Evolutionary conservation across 2,113 vertebrate species (phyloP).

Genomic region (Nycticryphes semicollaris): DNA sequence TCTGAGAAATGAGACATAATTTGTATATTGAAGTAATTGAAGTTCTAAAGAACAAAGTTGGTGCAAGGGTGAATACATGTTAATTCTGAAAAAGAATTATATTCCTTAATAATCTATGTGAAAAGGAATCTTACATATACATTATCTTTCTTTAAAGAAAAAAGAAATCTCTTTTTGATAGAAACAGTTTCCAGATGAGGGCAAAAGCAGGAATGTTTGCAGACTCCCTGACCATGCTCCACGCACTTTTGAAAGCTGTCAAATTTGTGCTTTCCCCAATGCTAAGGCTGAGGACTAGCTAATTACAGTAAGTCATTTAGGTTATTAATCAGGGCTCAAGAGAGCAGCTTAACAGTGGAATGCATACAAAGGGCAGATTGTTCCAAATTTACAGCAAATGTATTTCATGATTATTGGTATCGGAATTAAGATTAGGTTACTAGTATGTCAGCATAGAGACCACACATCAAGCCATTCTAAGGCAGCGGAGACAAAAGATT

Average conservation of each 20-base stretch:
- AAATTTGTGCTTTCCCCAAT: not conserved
- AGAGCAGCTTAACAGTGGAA: not conserved
- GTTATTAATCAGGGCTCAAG: conserved; percentile 1
- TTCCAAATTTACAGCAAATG: not conserved
- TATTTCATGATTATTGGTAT: not conserved
- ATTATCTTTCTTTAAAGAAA: not conserved
- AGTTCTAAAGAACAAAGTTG: not conserved
- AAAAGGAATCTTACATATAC: not conserved
- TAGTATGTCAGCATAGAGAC: not conserved
- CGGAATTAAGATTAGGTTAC: not conserved
- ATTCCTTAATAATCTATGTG: not conserved
- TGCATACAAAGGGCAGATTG: not conserved
- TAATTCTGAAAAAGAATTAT: not conserved
- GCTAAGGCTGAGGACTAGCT: not conserved
- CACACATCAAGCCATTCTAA: not conserved
- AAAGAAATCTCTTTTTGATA: not conserved
- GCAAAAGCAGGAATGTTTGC: not conserved
- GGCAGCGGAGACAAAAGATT: not conserved
- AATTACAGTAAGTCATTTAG: not conserved
- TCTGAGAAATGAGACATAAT: not conserved
- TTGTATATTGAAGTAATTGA: not conserved
- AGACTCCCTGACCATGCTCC: not conserved
- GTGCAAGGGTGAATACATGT: not conserved
- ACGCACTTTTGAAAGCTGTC: not conserved
- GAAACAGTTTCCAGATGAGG: not conserved